phyloP scores from a whole-genome alignment of 2,797 vertebrate genomes.

The Masticophis lateralis region DNA sequence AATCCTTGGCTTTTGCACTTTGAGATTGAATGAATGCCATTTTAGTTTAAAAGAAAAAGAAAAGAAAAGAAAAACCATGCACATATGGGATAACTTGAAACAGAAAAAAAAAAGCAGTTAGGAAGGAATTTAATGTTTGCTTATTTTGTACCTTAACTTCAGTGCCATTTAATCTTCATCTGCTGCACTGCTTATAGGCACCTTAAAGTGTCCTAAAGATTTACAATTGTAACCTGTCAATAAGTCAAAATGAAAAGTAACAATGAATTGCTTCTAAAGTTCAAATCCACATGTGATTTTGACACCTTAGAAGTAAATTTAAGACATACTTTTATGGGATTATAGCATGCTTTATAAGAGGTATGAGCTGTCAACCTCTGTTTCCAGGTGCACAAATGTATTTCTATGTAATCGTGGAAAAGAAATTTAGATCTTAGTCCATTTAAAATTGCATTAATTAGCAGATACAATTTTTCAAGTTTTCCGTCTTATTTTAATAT shows the following conservation, averaged over 20 bases:
- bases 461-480: not conserved
- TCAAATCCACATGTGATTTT: not conserved
- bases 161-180: not conserved
- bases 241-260: not conserved
- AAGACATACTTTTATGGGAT: not conserved
- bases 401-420: not conserved
- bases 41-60: not conserved
- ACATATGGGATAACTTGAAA: not conserved
- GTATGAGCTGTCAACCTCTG: not conserved
- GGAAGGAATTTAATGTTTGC: not conserved
- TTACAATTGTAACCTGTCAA: slow-evolving; percentile 1
- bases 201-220: slow-evolving; percentile 20
- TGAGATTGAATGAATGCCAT: not conserved
- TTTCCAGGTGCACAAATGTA: not conserved
- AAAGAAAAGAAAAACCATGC: not conserved
- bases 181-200: not conserved
- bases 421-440: not conserved
- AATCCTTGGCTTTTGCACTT: slow-evolving; percentile 9
- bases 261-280: not conserved
- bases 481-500: not conserved
- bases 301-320: not conserved
- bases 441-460: not conserved
- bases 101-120: not conserved
- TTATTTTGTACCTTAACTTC: not conserved
- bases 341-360: not conserved